A percentile compares a stretch with the other conserved stretches of the same genome.
Conservation (phyloP, 2,888 invertebrate genomes). For the Cremastinae sp. region DNA sequence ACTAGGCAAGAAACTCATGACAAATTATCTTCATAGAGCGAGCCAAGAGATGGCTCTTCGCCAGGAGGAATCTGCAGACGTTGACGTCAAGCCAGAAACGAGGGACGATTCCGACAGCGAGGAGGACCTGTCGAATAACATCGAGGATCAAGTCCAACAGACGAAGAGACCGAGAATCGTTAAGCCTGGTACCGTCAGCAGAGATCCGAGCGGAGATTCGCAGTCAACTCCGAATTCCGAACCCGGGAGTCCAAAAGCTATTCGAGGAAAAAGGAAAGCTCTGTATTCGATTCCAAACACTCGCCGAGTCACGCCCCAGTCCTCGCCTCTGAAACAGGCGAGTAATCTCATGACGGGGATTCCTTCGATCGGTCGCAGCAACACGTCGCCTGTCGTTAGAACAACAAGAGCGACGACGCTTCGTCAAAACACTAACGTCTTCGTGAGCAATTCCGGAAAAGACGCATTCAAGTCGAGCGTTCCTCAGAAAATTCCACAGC, state of each 20-base stretch:
- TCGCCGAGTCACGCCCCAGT: conserved; percentile 74
- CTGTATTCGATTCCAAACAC: conserved; percentile 81
- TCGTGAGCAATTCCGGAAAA: conserved; percentile 54
- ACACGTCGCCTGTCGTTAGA: conserved; percentile 76
- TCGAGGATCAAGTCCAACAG: conserved; percentile 66
- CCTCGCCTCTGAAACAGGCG: conserved; percentile 73
- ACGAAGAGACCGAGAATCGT: conserved; percentile 80
- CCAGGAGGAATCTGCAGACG: conserved; percentile 17
- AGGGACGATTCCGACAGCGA: conserved; percentile 66
- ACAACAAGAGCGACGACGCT: conserved; percentile 75
- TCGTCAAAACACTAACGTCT: conserved; percentile 72
- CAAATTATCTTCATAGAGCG: conserved; percentile 53
- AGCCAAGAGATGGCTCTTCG: conserved; percentile 11
- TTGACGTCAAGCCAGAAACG: conserved; percentile 39
- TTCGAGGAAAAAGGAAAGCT: conserved; percentile 86
- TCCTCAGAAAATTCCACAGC: conserved; percentile 70
- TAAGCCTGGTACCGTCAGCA: conserved; percentile 78
- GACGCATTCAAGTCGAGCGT: conserved; percentile 70
- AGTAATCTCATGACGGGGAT: conserved; percentile 67
- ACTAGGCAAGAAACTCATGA: conserved; percentile 65
- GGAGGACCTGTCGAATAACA: conserved; percentile 61
- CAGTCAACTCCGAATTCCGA: conserved; percentile 73
- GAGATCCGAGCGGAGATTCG: conserved; percentile 73
- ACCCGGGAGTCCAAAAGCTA: conserved; percentile 81
- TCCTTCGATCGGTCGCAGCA: conserved; percentile 73